Conservation (phyloP, 1,140 invertebrate species). For the Adoxophyes honmai region DNA sequence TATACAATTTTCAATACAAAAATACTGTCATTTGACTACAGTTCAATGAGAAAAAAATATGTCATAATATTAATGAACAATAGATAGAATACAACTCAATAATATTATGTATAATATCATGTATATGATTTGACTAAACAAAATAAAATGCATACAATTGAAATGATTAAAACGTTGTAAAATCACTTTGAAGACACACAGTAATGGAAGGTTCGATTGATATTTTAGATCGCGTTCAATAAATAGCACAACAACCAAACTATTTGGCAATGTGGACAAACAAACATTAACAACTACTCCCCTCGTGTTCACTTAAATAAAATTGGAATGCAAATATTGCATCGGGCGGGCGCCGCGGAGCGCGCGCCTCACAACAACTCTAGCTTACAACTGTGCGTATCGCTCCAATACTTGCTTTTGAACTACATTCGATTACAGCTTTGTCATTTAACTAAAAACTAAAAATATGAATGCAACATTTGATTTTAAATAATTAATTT, state of each 20-base stretch:
- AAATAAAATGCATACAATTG: constrained; percentile 75
- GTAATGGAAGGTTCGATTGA: constrained; percentile 69
- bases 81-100: constrained; percentile 69
- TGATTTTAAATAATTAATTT: constrained; percentile 60
- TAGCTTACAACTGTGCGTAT: constrained; percentile 70
- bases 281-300: constrained; percentile 68
- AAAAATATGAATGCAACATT: constrained; percentile 74
- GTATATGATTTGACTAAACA: constrained; percentile 73
- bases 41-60: constrained; percentile 71
- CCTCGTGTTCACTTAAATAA: constrained; percentile 67
- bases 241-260: constrained; percentile 76
- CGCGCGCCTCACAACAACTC: constrained; percentile 47
- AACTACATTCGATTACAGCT: constrained; percentile 71
- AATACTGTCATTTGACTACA: constrained; percentile 79
- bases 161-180: constrained; percentile 71
- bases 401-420: constrained; percentile 67
- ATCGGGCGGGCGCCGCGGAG: constrained; percentile 71
- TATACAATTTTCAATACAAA: constrained; percentile 77
- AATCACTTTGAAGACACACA: constrained; percentile 65
- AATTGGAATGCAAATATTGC: constrained; percentile 76
- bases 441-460: constrained; percentile 61
- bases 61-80: constrained; percentile 66
- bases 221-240: constrained; percentile 60
- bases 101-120: constrained; percentile 65
- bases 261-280: constrained; percentile 73